Conservation (phyloP, 2,797 vertebrate species). For the Benthosema pterotum region DNA sequence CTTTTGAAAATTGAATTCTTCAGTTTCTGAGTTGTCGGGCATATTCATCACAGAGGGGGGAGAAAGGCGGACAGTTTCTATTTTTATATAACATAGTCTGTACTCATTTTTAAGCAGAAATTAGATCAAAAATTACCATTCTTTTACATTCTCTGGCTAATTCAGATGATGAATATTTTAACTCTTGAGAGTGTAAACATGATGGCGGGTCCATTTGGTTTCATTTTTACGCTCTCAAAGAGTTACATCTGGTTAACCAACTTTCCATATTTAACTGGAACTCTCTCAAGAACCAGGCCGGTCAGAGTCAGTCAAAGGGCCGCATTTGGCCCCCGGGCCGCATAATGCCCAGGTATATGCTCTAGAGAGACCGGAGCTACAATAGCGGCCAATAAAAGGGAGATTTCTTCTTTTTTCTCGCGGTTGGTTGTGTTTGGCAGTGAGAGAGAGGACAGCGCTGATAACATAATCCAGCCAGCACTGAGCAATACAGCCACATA, state of each 20-base stretch:
- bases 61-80: conserved; percentile 11
- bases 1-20: conserved; percentile 35
- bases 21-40: conserved; percentile 14
- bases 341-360: too few species aligned
- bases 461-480: conserved; percentile 68
- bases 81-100: conserved; percentile 39
- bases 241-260: too few species aligned
- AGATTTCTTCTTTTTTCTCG: conserved; percentile 39
- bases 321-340: too few species aligned
- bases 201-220: too few species aligned
- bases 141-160: too few species aligned
- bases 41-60: conserved; percentile 8
- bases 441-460: conserved; percentile 38
- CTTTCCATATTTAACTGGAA: too few species aligned
- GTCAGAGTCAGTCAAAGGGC: too few species aligned
- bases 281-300: too few species aligned
- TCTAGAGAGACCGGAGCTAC: background rate
- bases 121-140: too few species aligned
- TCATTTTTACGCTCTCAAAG: too few species aligned
- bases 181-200: too few species aligned
- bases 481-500: conserved; percentile 65
- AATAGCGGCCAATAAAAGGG: background rate
- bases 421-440: conserved; percentile 63
- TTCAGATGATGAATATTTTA: too few species aligned
- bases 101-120: background rate